A percentile compares a stretch with the other conserved stretches of the same genome.
These are phyloP conservation scores for Oxytorus armatus DNA, from an alignment of 2,888 invertebrate genomes.

Conservation along the genomic window DNA sequence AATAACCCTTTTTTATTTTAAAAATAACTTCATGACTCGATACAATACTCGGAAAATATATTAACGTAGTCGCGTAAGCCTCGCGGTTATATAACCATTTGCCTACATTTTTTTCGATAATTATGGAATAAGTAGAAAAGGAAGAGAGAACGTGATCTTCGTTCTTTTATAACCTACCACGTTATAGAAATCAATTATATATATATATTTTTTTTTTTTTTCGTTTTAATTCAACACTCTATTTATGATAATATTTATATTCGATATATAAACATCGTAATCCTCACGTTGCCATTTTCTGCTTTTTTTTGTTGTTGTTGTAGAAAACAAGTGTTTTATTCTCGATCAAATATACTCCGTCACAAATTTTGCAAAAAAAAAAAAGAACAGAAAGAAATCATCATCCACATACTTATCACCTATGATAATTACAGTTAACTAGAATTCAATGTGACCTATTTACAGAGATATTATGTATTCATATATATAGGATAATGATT, in stretches of 20 bases:
- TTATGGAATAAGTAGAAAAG: slow-evolving; percentile 50
- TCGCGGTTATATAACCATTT: slow-evolving; percentile 11
- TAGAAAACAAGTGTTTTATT: not conserved
- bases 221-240: not conserved
- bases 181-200: no score
- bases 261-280: not conserved
- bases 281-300: not conserved
- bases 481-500: slow-evolving; percentile 45
- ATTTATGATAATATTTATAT: no score
- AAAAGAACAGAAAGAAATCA: not conserved
- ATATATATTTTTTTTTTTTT: not conserved
- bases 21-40: slow-evolving; percentile 75
- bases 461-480: slow-evolving; percentile 52
- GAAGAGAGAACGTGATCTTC: slow-evolving; percentile 24
- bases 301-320: not conserved
- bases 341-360: no score
- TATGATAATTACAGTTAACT: slow-evolving; percentile 46
- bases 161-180: no score
- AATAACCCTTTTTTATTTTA: slow-evolving; percentile 79
- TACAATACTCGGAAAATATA: slow-evolving; percentile 75
- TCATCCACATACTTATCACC: slow-evolving; percentile 1
- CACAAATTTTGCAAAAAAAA: no score
- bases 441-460: slow-evolving; percentile 54
- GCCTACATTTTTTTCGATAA: no score
- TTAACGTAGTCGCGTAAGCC: slow-evolving; percentile 44